phyloP scores from a whole-genome alignment of 2,888 invertebrate genomes.

The Leptinotarsa peninsularis region DNA sequence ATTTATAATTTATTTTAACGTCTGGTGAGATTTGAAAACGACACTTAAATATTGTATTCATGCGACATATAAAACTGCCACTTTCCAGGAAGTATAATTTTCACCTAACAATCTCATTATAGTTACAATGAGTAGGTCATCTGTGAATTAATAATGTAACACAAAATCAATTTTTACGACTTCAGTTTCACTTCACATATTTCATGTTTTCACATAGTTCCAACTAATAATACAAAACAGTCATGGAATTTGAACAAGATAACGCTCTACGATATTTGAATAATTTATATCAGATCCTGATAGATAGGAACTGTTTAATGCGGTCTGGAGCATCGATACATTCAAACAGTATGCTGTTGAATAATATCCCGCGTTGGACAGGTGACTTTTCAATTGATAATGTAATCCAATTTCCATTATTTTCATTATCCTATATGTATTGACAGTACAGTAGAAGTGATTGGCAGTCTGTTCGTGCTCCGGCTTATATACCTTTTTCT shows the following conservation, averaged over 20 bases:
- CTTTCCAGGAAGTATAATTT: neutral
- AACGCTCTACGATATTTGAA: neutral
- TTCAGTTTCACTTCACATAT: conserved; percentile 28
- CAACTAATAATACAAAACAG: neutral
- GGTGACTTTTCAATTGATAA: no score
- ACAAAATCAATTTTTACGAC: conserved; percentile 30
- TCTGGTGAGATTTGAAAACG: no score
- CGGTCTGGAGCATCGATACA: neutral
- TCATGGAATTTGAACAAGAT: neutral
- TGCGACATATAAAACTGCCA: no score
- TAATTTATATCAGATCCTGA: neutral
- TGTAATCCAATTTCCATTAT: no score
- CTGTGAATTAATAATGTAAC: neutral
- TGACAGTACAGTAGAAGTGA: no score
- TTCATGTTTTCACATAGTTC: conserved; percentile 33
- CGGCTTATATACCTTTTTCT: no score
- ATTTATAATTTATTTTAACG: no score
- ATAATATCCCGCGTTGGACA: no score
- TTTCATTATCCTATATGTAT: no score
- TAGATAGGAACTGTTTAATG: neutral
- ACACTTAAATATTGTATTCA: no score
- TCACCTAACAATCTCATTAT: neutral
- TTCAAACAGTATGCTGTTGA: no score
- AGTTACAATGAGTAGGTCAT: neutral
- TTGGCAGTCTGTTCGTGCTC: no score